phyloP scores from a whole-genome alignment of 2,113 vertebrate species.

The Illadopsis cleaveri region DNA sequence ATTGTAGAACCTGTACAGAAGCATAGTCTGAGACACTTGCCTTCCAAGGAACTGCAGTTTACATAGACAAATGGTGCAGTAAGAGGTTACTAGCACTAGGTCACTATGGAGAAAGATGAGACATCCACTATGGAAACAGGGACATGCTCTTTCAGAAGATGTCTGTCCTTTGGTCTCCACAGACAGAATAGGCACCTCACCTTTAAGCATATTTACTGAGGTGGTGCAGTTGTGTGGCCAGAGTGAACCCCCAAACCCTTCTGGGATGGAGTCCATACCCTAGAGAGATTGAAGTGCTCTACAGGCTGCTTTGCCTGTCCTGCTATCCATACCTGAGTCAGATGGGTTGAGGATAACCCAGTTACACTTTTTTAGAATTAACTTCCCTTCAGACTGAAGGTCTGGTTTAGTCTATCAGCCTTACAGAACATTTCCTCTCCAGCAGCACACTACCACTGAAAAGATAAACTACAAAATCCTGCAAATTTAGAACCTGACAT shows the following conservation, averaged over 20 bases:
- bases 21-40: accelerated
- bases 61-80: neutral
- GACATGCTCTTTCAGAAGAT: neutral
- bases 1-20: neutral
- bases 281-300: neutral
- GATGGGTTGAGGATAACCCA: neutral
- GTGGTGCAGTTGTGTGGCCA: neutral
- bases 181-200: accelerated
- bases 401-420: neutral
- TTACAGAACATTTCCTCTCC: neutral
- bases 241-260: neutral
- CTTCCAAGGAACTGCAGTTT: neutral
- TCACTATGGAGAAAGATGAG: neutral
- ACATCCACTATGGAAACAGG: neutral
- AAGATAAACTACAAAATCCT: neutral
- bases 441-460: neutral
- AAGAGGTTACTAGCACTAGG: neutral
- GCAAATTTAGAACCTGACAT: neutral
- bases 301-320: neutral
- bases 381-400: neutral
- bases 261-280: neutral
- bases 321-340: neutral
- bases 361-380: neutral
- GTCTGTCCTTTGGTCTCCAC: neutral
- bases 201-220: neutral